Evolutionary conservation across 2,797 vertebrate genomes (phyloP).

Genomic region (Parauchenoglanis punctatus): DNA sequence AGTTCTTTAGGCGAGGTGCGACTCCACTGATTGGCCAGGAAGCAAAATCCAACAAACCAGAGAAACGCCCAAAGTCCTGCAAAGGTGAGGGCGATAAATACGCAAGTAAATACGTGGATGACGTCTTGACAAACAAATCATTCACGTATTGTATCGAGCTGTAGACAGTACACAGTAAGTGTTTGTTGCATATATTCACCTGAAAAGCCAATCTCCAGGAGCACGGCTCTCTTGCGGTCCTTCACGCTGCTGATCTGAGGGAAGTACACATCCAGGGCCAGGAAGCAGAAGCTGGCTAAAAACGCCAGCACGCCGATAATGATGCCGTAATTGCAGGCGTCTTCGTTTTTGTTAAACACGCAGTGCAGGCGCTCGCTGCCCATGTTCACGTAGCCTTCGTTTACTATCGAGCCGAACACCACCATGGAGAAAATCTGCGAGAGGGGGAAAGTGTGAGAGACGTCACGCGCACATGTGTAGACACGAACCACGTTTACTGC

Average conservation of each 20-base stretch:
- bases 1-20: constrained; percentile 67
- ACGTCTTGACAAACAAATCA: too few relatives aligned
- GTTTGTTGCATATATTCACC: constrained; percentile 68
- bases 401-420: constrained; percentile 93
- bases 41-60: constrained; percentile 88
- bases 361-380: constrained; percentile 84
- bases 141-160: background rate
- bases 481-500: too few relatives aligned
- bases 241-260: constrained; percentile 93
- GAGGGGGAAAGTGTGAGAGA: background rate
- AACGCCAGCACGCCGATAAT: constrained; percentile 88
- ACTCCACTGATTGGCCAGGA: constrained; percentile 86
- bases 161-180: background rate
- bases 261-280: constrained; percentile 88
- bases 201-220: constrained; percentile 89
- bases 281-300: constrained; percentile 86
- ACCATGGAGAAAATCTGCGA: constrained; percentile 88
- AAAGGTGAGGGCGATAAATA: constrained; percentile 1
- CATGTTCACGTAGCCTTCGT: constrained; percentile 93
- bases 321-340: constrained; percentile 91
- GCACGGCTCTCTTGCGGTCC: constrained; percentile 85
- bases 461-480: background rate
- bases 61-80: constrained; percentile 83
- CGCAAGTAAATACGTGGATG: too few relatives aligned
- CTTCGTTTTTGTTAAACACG: constrained; percentile 88